Conservation (phyloP, 2,888 invertebrate genomes). For the Lydus trimaculatus region DNA sequence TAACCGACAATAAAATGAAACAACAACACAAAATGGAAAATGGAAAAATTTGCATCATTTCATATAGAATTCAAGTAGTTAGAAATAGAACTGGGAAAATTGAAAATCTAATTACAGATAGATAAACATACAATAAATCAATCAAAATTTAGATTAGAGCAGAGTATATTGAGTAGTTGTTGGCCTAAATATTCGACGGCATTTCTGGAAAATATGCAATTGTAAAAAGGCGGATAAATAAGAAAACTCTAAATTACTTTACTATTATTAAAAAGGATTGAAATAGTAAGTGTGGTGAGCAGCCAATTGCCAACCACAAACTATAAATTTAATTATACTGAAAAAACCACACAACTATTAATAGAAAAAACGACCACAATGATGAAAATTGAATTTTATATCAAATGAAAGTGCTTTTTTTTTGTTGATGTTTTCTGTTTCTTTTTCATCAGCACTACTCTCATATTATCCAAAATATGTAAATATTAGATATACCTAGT, state of each 20-base stretch:
- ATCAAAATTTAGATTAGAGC: too few species aligned
- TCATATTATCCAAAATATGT: neutral
- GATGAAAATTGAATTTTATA: neutral
- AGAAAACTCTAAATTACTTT: neutral
- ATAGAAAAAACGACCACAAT: neutral
- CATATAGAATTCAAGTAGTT: neutral
- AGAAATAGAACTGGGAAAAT: neutral
- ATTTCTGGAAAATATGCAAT: neutral
- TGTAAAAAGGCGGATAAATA: too few species aligned
- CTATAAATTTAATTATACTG: neutral
- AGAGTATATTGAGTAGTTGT: too few species aligned
- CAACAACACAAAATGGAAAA: neutral
- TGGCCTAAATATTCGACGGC: too few species aligned
- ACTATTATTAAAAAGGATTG: neutral
- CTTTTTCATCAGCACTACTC: too few species aligned
- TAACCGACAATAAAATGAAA: neutral
- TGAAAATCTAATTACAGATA: neutral
- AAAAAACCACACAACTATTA: slow-evolving; percentile 1
- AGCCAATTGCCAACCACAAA: neutral
- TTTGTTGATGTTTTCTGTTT: too few species aligned
- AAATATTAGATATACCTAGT: too few species aligned
- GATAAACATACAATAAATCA: neutral
- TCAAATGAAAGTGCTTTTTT: neutral
- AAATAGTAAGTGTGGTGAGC: too few species aligned
- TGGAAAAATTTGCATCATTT: too few species aligned